phyloP scores from a whole-genome alignment of 2,113 vertebrate genomes.

The Pseudorectes ferrugineus region DNA sequence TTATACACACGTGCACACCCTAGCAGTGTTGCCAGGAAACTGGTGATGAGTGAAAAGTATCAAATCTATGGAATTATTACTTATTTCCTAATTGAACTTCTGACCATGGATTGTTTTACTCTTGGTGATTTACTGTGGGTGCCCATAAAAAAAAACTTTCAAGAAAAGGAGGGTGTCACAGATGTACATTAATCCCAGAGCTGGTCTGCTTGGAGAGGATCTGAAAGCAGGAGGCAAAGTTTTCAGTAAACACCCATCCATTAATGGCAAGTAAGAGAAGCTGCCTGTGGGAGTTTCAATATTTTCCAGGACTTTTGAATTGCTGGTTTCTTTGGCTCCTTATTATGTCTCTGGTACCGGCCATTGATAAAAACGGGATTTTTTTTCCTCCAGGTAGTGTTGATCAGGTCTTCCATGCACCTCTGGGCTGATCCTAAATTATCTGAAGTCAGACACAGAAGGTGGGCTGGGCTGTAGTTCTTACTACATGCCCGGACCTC shows the following conservation, averaged over 20 bases:
- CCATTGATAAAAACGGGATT: not conserved
- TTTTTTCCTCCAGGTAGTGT: not conserved
- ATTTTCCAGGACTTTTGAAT: not conserved
- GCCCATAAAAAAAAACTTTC: not conserved
- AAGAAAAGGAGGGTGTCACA: not conserved
- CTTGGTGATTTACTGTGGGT: not conserved
- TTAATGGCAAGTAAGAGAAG: not conserved
- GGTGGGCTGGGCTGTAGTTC: not conserved
- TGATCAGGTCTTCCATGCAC: not conserved
- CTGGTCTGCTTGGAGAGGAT: not conserved
- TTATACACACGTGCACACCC: not conserved
- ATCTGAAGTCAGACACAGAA: not conserved
- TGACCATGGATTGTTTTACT: not conserved
- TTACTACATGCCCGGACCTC: not conserved
- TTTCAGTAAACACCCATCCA: not conserved
- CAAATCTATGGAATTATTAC: not conserved
- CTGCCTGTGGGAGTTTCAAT: not conserved
- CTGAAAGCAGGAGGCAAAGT: not conserved
- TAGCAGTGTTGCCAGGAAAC: not conserved
- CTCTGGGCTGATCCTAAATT: not conserved
- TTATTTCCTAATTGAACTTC: not conserved
- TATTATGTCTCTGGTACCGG: not conserved
- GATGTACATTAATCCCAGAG: not conserved
- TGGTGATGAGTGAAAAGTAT: not conserved
- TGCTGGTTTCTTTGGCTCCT: not conserved